phyloP scores from a whole-genome alignment of 2,113 vertebrate species.

The Origma solitaria region DNA sequence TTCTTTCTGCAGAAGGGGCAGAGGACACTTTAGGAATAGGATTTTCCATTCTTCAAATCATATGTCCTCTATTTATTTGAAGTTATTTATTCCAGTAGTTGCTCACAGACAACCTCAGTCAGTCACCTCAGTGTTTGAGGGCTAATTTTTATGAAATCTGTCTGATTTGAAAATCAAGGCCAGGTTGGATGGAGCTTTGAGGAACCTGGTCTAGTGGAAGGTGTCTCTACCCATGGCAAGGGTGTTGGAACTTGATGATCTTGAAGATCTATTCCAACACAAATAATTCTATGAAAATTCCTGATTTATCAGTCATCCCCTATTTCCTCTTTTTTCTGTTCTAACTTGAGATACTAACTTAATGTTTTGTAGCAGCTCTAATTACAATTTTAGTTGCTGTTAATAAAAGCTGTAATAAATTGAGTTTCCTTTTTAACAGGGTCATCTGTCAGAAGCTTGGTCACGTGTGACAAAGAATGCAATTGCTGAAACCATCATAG shows the following conservation, averaged over 20 bases:
- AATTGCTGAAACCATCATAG: conserved; percentile 98
- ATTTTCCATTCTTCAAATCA: not conserved
- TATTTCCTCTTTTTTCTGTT: not conserved
- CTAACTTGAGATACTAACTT: not conserved
- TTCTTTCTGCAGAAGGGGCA: not conserved
- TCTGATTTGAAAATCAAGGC: not conserved
- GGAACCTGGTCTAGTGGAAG: not conserved
- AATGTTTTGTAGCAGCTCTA: not conserved
- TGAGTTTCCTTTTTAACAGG: conserved; percentile 69
- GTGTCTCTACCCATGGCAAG: not conserved
- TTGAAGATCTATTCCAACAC: not conserved
- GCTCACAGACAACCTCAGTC: not conserved
- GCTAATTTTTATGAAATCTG: not conserved
- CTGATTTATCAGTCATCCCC: not conserved
- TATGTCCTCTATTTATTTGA: not conserved
- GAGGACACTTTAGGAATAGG: not conserved
- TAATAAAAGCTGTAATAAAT: not conserved
- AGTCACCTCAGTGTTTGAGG: not conserved
- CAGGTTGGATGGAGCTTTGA: not conserved
- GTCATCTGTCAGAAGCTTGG: conserved; percentile 96
- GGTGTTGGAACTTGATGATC: not conserved
- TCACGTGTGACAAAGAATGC: conserved; percentile 98
- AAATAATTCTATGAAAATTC: not conserved
- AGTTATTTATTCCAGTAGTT: not conserved
- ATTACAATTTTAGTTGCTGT: not conserved